Conservation (phyloP, 1,140 invertebrate genomes). For the Harpegnathos saltator region DNA sequence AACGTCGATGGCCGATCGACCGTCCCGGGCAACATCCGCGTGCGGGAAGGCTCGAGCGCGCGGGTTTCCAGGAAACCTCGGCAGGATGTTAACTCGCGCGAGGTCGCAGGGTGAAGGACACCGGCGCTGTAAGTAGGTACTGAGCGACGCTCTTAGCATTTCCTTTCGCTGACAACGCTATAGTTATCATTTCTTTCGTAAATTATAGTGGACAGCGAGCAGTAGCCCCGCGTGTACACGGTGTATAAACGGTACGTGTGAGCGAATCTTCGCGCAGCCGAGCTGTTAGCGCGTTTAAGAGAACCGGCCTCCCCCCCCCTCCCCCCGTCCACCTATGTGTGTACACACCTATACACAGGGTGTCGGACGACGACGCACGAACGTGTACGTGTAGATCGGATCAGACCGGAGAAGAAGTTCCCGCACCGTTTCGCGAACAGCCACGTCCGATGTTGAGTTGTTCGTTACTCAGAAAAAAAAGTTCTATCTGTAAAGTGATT, state of each 20-base stretch:
- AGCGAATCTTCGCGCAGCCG: slow-evolving; percentile 47
- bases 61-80: slow-evolving; percentile 59
- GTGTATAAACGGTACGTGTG: slow-evolving; percentile 9
- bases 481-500: no score
- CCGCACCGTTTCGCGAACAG: no score
- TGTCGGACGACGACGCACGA: no score
- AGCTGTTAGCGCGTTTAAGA: slow-evolving; percentile 59
- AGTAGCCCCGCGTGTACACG: not conserved
- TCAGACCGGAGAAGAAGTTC: no score
- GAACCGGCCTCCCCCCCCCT: slow-evolving; percentile 10
- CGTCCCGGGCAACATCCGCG: slow-evolving; percentile 8
- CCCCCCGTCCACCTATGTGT: not conserved
- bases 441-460: no score
- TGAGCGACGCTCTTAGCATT: slow-evolving; percentile 58
- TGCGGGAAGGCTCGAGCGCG: slow-evolving; percentile 5
- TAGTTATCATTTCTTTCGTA: slow-evolving; percentile 64
- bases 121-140: slow-evolving; percentile 29
- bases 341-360: no score
- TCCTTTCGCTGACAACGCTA: slow-evolving; percentile 64
- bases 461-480: no score
- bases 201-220: slow-evolving; percentile 50
- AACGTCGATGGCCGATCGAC: slow-evolving; percentile 19
- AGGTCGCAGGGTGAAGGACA: slow-evolving; percentile 71
- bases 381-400: no score
- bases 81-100: slow-evolving; percentile 63